phyloP scores from a whole-genome alignment of 1,140 invertebrate genomes.

The Hormaphis cornu region DNA sequence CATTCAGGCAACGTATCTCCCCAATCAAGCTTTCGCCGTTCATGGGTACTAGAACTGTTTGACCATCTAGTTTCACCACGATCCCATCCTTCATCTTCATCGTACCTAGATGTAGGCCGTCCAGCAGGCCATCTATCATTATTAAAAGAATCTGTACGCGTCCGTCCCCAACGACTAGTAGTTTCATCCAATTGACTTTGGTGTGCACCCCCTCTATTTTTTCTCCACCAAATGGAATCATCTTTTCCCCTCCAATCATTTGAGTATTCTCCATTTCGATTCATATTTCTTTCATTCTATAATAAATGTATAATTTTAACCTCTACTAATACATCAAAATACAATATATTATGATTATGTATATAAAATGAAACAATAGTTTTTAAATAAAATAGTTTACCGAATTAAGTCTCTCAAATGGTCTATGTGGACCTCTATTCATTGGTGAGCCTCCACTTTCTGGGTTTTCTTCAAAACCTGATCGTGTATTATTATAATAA shows the following conservation, averaged over 20 bases:
- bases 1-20: constrained; percentile 33
- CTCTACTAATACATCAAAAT: not conserved
- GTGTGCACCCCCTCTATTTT: constrained; percentile 21
- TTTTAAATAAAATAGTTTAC: not conserved
- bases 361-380: not conserved
- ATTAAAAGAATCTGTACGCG: constrained; percentile 23
- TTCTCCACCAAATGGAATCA: constrained; percentile 27
- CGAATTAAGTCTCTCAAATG: constrained; percentile 22
- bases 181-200: constrained; percentile 20
- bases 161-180: constrained; percentile 26
- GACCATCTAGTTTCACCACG: constrained; percentile 20
- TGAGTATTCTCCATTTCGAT: constrained; percentile 15
- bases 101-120: constrained; percentile 7
- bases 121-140: constrained; percentile 23
- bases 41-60: not conserved
- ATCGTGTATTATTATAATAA: constrained; percentile 41
- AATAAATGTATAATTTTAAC: not conserved
- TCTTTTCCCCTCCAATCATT: constrained; percentile 27
- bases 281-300: constrained; percentile 20
- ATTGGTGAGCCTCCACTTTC: constrained; percentile 26
- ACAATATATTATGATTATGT: too few species aligned
- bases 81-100: constrained; percentile 31
- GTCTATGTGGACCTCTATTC: constrained; percentile 21
- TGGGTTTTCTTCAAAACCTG: constrained; percentile 33
- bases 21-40: constrained; percentile 25